These are phyloP conservation scores for Nothobranchius furzeri DNA, from an alignment of 2,113 vertebrate genomes.

Conservation along the genomic window DNA sequence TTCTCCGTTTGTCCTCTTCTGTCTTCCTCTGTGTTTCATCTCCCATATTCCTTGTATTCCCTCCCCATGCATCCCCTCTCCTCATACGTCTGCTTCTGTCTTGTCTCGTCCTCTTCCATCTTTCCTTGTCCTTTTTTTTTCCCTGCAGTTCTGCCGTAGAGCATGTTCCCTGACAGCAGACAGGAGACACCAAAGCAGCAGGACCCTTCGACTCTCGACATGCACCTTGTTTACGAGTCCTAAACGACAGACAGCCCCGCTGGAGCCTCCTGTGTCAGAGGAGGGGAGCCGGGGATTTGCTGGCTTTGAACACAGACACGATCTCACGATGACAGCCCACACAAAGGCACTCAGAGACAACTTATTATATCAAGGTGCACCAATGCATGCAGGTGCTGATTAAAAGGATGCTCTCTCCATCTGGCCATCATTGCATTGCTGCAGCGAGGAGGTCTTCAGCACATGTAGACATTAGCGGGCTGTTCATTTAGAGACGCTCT, in stretches of 20 bases:
- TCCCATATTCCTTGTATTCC: neutral
- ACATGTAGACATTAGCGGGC: slow-evolving; percentile 5
- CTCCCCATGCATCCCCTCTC: neutral
- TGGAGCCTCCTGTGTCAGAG: slow-evolving; percentile 45
- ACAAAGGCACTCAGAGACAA: slow-evolving; percentile 19
- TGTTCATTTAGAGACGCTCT: slow-evolving; percentile 1
- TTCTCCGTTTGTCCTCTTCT: slow-evolving; percentile 5
- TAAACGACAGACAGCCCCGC: slow-evolving; percentile 48
- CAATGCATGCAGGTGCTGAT: slow-evolving; percentile 31
- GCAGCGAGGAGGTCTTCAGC: neutral
- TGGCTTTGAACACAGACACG: slow-evolving; percentile 35
- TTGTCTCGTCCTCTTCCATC: slow-evolving; percentile 23
- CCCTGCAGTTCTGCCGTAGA: slow-evolving; percentile 5
- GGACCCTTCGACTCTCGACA: slow-evolving; percentile 46
- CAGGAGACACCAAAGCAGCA: slow-evolving; percentile 64
- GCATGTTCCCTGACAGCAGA: slow-evolving; percentile 47
- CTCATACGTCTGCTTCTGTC: slow-evolving; percentile 15
- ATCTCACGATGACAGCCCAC: slow-evolving; percentile 31
- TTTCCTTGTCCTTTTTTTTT: slow-evolving; percentile 17
- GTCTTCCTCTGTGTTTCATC: neutral
- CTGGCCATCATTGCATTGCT: slow-evolving; percentile 16
- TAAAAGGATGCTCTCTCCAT: slow-evolving; percentile 14
- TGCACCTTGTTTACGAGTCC: slow-evolving; percentile 55
- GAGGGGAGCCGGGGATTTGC: slow-evolving; percentile 32
- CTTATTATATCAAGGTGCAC: slow-evolving; percentile 23